These are phyloP conservation scores for Chirona hameri DNA, from an alignment of 2,888 invertebrate species.

Conservation along the genomic window DNA sequence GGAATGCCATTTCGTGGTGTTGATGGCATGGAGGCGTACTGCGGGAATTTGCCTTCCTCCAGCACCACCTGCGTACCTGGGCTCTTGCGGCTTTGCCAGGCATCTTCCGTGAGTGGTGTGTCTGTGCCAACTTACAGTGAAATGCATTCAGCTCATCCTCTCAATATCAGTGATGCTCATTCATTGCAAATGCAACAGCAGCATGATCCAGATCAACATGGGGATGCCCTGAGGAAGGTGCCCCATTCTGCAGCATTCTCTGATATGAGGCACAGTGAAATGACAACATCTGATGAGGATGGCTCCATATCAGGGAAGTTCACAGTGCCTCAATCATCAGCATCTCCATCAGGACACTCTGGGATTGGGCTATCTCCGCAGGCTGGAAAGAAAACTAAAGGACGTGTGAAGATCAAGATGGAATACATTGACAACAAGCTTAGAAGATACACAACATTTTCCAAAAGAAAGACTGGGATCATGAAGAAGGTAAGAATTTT, in stretches of 20 bases:
- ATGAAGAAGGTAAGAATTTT: slow-evolving; percentile 84
- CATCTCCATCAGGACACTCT: neutral
- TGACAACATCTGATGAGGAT: neutral
- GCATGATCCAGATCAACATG: neutral
- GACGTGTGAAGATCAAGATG: slow-evolving; percentile 99
- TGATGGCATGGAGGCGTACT: neutral
- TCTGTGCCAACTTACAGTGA: neutral
- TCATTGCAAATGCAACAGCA: neutral
- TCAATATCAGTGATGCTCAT: neutral
- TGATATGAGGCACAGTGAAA: neutral
- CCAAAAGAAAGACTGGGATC: slow-evolving; percentile 99
- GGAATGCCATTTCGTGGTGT: neutral
- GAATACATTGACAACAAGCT: slow-evolving; percentile 99
- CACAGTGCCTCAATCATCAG: neutral
- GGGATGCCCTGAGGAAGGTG: neutral
- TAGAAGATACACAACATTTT: slow-evolving; percentile 97
- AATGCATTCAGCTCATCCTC: neutral
- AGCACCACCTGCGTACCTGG: neutral
- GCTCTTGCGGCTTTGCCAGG: neutral
- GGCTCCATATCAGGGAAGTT: neutral
- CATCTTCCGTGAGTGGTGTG: neutral
- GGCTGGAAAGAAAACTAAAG: slow-evolving; percentile 97
- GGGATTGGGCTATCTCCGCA: slow-evolving; percentile 61
- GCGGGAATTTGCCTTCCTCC: neutral
- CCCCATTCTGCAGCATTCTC: neutral